phyloP scores from a whole-genome alignment of 2,797 vertebrate genomes.

The Orestias chungarensis region DNA sequence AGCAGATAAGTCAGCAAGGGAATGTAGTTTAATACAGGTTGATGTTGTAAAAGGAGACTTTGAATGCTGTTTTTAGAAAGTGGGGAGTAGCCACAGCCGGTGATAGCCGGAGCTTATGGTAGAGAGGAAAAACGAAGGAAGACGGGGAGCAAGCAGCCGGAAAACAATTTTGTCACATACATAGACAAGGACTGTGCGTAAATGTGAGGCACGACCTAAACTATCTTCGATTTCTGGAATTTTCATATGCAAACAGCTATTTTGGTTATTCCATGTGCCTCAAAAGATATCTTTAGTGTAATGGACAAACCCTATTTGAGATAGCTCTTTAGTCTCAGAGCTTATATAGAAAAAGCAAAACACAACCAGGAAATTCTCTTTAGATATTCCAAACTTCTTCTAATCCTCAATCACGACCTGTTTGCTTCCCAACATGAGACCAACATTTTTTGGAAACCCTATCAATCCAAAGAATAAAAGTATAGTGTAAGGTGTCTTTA shows the following conservation, averaged over 20 bases:
- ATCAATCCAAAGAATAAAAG: conserved; percentile 8
- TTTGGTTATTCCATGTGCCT: conserved; percentile 6
- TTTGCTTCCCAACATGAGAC: conserved; percentile 31
- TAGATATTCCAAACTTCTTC: conserved; percentile 22
- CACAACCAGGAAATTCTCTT: neutral
- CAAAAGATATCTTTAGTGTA: conserved; percentile 11
- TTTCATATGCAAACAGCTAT: conserved; percentile 3
- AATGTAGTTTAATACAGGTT: conserved; percentile 72
- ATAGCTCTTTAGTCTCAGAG: conserved; percentile 8
- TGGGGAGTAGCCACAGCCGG: conserved; percentile 29
- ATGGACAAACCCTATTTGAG: conserved; percentile 14
- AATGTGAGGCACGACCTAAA: conserved; percentile 12
- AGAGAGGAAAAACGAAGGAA: neutral
- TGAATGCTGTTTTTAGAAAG: conserved; percentile 33
- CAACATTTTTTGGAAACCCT: conserved; percentile 17
- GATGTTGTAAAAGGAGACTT: conserved; percentile 58
- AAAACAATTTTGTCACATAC: conserved; percentile 27
- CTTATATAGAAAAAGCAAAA: conserved; percentile 13
- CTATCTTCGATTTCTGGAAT: neutral
- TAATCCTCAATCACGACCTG: conserved; percentile 22
- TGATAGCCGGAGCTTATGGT: conserved; percentile 23
- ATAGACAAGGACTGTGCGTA: conserved; percentile 10
- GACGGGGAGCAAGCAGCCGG: conserved; percentile 9
- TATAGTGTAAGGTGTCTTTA: neutral
- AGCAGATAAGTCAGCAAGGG: conserved; percentile 70